Evolutionary conservation across 2,113 vertebrate genomes (phyloP).

Genomic region (Tringa solitaria): DNA sequence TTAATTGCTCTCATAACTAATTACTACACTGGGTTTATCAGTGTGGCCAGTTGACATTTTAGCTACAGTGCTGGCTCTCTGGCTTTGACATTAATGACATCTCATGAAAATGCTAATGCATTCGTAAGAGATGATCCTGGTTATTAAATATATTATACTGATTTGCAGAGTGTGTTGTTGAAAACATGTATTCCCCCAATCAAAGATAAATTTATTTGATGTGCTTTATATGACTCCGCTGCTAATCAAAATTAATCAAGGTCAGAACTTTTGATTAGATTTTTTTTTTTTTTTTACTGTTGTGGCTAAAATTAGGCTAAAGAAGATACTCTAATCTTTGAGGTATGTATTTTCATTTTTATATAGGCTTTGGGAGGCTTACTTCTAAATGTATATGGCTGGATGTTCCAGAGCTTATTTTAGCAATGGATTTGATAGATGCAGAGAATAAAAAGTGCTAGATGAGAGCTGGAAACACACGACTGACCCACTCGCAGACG

Average conservation of each 20-base stretch:
- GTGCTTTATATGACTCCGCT: not conserved
- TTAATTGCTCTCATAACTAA: not conserved
- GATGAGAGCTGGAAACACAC: not conserved
- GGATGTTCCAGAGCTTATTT: not conserved
- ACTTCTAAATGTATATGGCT: not conserved
- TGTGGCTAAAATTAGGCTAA: not conserved
- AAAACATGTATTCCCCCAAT: not conserved
- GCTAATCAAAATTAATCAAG: not conserved
- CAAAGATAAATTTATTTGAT: not conserved
- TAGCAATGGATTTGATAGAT: not conserved
- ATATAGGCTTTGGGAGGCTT: not conserved
- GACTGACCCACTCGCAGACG: rapidly evolving
- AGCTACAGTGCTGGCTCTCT: not conserved
- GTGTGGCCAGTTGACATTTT: not conserved
- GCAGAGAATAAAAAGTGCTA: not conserved
- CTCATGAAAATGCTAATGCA: not conserved
- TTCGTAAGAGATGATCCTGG: not conserved
- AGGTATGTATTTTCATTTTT: not conserved
- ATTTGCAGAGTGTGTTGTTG: not conserved
- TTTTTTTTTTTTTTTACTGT: not conserved
- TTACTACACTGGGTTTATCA: not conserved
- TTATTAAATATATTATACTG: not conserved
- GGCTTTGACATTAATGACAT: not conserved
- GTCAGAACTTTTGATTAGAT: not conserved
- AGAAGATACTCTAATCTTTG: rapidly evolving